Base-by-base conservation (phyloP, 2,888 invertebrate genomes). In the Acleris laterana region DNA sequence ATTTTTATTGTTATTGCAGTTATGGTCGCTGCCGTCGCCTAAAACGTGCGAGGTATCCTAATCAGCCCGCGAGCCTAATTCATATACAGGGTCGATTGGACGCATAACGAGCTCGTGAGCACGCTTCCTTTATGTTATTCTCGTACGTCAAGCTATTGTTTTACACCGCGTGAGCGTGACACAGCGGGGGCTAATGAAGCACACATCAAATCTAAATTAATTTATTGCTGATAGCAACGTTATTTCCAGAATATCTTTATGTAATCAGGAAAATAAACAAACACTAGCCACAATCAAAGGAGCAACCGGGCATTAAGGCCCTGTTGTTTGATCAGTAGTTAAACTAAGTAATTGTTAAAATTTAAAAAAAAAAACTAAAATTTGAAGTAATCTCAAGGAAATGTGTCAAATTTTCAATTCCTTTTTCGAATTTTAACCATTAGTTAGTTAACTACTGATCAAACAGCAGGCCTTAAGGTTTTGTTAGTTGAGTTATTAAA, bases 151-250 rank as follows among this genome's bases (percentile, higher is more conserved):
- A 75, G 74, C 84, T 76, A 88, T 89, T 89, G 89, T 90, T 82
- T 77, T 75, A 74, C 72, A 78, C 77, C 78, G 83, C 89, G 88
- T 90, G 77, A 78, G 83, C 89, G 88, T 90, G 89, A 89, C 88
- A 83, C 75, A 76, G 71, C 76, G 73, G 77, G 77, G 73, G 76
- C 81, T 77, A 78, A 77, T 83, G 78, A 85, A 87, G 88, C 86
- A 88, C 22, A 65, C 61, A 66, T 62, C 61, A 51, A 62, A 32
- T 25, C 51, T 61, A 51, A 62, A 66, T 57, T 62, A 66, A 62
- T 83, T 87, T 87, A 89, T 88, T 85, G 87, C 71, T 32, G 42
- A 56, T 46, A 56, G 17, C 13, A 57, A 3, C 22, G 42, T 44
- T 44, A 42, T 55, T 55, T 42, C 42, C 20, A 56, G n/a, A 20